Conservation (phyloP, 2,113 vertebrate species). For the Lichenostomus cassidix region DNA sequence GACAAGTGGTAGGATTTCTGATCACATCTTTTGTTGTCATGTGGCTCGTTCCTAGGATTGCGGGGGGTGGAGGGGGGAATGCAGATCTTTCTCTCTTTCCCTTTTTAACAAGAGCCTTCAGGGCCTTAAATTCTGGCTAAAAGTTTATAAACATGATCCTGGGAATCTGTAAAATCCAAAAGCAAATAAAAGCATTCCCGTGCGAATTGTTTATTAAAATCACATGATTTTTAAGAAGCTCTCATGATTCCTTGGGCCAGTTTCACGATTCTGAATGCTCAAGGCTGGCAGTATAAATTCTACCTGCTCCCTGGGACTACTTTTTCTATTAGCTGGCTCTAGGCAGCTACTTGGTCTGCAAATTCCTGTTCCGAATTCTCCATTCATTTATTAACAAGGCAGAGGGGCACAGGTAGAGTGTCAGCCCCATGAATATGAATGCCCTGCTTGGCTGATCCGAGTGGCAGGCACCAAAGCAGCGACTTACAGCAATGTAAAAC, state of each 20-base stretch:
- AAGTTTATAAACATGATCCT: slow-evolving; percentile 44
- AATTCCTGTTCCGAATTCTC: neutral
- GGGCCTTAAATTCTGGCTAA: neutral
- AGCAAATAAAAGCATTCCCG: slow-evolving; percentile 24
- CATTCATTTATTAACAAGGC: slow-evolving; percentile 16
- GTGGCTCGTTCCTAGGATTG: neutral
- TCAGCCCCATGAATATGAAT: neutral
- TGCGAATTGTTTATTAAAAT: slow-evolving; percentile 23
- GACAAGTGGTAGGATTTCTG: neutral
- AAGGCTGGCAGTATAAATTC: neutral
- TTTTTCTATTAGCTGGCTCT: neutral
- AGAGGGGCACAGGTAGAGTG: slow-evolving; percentile 32
- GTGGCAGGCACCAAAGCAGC: neutral
- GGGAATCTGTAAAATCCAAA: slow-evolving; percentile 25
- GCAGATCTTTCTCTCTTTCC: neutral
- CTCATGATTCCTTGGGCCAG: neutral
- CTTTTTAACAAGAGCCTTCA: neutral
- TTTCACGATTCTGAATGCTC: neutral
- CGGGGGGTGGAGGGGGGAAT: neutral
- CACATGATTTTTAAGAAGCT: slow-evolving; percentile 26
- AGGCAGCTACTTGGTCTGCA: neutral
- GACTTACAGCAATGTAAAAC: neutral
- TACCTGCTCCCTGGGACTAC: neutral
- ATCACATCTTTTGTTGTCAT: neutral
- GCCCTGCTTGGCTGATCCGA: neutral